phyloP scores from a whole-genome alignment of 2,797 vertebrate genomes.

The Poeciliopsis presidionis region DNA sequence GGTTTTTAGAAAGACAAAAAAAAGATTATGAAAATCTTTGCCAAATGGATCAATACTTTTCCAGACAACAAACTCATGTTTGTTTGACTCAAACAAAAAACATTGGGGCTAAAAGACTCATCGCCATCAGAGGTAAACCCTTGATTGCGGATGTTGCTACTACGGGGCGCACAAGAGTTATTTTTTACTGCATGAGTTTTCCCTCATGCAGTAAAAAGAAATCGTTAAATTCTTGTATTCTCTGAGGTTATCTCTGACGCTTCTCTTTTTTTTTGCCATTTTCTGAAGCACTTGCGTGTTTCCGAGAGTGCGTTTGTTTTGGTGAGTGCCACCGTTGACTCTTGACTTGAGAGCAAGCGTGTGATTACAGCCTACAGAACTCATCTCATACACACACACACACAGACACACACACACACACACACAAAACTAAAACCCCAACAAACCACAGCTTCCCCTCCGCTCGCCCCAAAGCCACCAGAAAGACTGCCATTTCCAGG shows the following conservation, averaged over 20 bases:
- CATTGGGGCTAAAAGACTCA: not conserved
- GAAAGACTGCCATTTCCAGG: constrained; percentile 41
- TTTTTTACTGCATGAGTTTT: too few relatives aligned
- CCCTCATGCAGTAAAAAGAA: not conserved
- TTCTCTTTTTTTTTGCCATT: constrained; percentile 1
- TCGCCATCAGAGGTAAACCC: not conserved
- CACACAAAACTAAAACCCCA: constrained; percentile 26
- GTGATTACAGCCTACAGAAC: constrained; percentile 41
- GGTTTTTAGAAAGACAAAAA: not conserved
- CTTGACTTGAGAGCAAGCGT: constrained; percentile 32
- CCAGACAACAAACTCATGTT: not conserved
- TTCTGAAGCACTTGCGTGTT: not conserved
- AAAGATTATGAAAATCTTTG: not conserved
- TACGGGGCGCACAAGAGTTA: not conserved
- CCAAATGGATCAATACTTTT: not conserved
- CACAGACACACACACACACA: constrained; percentile 4
- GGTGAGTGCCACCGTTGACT: constrained; percentile 30
- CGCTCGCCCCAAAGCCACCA: constrained; percentile 31
- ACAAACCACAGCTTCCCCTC: constrained; percentile 42
- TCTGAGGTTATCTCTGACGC: not conserved
- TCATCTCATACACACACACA: constrained; percentile 16
- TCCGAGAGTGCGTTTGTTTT: constrained; percentile 24
- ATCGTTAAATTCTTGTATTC: too few relatives aligned
- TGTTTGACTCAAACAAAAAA: not conserved
- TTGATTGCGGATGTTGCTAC: not conserved